Evolutionary conservation across 2,113 vertebrate species (phyloP).

Genomic region (Periophthalmodon schlosseri): DNA sequence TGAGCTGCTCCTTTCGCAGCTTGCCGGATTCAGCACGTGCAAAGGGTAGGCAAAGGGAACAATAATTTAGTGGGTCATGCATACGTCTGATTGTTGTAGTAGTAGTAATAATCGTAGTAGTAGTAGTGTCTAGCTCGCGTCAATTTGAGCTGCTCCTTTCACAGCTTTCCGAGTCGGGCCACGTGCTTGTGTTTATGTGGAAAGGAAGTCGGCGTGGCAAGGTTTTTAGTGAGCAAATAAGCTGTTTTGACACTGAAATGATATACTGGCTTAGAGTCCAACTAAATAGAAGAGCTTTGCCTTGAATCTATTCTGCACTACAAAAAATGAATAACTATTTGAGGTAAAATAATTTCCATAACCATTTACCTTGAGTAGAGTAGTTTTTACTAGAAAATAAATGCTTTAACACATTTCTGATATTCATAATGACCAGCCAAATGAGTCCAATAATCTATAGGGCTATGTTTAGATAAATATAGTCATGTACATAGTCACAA

Average conservation of each 20-base stretch:
- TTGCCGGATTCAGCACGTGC: slow-evolving; percentile 35
- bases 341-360: background rate
- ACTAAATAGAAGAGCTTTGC: background rate
- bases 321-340: background rate
- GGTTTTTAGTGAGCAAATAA: slow-evolving; percentile 21
- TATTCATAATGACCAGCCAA: too few relatives aligned
- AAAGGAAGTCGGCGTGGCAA: slow-evolving; percentile 9
- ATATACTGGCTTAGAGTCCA: background rate
- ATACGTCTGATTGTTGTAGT: background rate
- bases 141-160: slow-evolving; percentile 41
- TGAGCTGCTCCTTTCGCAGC: slow-evolving; percentile 41
- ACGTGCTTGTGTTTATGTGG: slow-evolving; percentile 49
- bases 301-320: background rate
- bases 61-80: too few relatives aligned
- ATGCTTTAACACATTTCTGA: background rate
- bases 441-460: background rate
- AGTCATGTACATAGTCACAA: too few relatives aligned
- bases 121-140: slow-evolving; percentile 38
- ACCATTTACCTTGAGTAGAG: background rate
- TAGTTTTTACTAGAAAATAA: background rate
- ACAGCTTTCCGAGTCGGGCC: slow-evolving; percentile 31
- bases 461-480: too few relatives aligned
- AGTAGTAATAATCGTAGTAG: background rate
- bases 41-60: slow-evolving; percentile 1
- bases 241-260: background rate